Conservation (phyloP, 2,888 invertebrate species). For the Tenthredo livida region DNA sequence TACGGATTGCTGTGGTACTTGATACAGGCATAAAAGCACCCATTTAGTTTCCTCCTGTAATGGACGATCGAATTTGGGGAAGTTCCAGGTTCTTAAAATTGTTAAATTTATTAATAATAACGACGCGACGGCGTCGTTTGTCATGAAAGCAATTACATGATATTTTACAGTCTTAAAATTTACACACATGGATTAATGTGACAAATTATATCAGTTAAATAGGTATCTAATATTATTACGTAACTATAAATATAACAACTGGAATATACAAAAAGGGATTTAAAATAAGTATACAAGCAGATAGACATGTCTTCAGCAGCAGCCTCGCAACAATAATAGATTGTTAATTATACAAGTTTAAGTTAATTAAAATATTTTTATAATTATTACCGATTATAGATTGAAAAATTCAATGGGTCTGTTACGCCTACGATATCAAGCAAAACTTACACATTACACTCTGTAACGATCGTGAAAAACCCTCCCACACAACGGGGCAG, state of each 20-base stretch:
- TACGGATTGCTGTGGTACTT: neutral
- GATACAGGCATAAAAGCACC: neutral
- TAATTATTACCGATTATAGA: neutral
- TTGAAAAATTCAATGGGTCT: neutral
- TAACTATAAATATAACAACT: conserved; percentile 16
- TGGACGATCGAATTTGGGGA: neutral
- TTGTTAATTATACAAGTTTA: conserved; percentile 17
- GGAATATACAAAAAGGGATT: conserved; percentile 23
- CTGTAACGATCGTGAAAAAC: neutral
- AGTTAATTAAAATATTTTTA: neutral
- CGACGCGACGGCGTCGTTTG: neutral
- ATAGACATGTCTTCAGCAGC: neutral
- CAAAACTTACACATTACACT: neutral
- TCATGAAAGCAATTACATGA: conserved; percentile 10
- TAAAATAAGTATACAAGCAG: conserved; percentile 21
- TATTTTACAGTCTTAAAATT: conserved; percentile 25
- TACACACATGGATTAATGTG: neutral
- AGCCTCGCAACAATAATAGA: conserved; percentile 10
- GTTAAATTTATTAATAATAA: conserved; percentile 6
- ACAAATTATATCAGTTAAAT: neutral
- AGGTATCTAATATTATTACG: neutral
- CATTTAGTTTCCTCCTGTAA: neutral
- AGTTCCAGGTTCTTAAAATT: neutral
- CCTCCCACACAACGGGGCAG: neutral
- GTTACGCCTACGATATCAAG: conserved; percentile 1